These are phyloP conservation scores for Salvelinus sp. DNA, from an alignment of 2,113 vertebrate species.

Conservation along the genomic window DNA sequence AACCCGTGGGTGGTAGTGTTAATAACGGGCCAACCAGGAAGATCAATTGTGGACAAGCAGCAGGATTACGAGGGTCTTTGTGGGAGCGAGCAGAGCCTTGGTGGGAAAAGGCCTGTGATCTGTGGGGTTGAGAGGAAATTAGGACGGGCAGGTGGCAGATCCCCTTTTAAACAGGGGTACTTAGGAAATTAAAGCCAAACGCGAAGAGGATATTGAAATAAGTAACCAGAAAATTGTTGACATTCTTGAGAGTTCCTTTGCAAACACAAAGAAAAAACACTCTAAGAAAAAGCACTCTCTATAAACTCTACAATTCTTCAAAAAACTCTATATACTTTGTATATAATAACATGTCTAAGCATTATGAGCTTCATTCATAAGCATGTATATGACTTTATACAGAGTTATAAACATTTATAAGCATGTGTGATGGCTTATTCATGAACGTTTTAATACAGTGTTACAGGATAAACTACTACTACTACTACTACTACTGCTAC, in stretches of 20 bases:
- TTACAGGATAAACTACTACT: too few relatives aligned
- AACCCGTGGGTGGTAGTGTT: slow-evolving; percentile 90
- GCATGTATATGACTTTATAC: too few relatives aligned
- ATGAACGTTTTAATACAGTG: too few relatives aligned
- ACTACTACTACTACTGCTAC: too few relatives aligned
- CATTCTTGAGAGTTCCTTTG: slow-evolving; percentile 60
- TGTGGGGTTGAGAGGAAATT: slow-evolving; percentile 98
- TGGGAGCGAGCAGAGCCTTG: slow-evolving; percentile 86
- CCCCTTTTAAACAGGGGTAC: slow-evolving; percentile 76
- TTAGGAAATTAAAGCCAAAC: slow-evolving; percentile 88
- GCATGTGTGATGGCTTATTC: too few relatives aligned
- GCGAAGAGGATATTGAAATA: slow-evolving; percentile 86
- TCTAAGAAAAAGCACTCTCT: not conserved
- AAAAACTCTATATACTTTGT: too few relatives aligned
- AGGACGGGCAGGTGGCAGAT: slow-evolving; percentile 85
- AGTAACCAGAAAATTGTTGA: slow-evolving; percentile 70
- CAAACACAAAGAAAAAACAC: too few relatives aligned
- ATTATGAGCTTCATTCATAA: too few relatives aligned
- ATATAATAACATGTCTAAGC: too few relatives aligned
- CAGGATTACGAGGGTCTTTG: slow-evolving; percentile 92
- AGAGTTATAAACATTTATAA: too few relatives aligned
- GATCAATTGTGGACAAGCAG: slow-evolving; percentile 99
- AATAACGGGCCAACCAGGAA: slow-evolving; percentile 98
- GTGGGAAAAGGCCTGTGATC: slow-evolving; percentile 95
- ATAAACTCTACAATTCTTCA: not conserved